phyloP scores from a whole-genome alignment of 2,888 invertebrate genomes.

The Sminthurides aquaticus region DNA sequence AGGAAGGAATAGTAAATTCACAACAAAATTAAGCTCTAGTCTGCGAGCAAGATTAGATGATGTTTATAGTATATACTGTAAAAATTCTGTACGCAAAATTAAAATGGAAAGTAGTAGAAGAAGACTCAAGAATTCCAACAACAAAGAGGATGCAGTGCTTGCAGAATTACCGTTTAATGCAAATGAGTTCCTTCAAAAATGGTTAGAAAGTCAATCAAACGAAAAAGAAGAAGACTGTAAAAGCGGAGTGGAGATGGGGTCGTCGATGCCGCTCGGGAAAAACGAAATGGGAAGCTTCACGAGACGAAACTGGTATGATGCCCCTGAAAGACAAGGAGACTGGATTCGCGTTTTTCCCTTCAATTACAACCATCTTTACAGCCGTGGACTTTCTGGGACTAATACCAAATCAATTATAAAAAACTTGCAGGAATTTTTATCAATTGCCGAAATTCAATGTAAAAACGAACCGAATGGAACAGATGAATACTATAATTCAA shows the following conservation, averaged over 20 bases:
- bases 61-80: neutral
- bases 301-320: slow-evolving; percentile 8
- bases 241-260: neutral
- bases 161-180: neutral
- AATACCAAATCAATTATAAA: slow-evolving; percentile 11
- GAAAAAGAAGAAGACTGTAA: neutral
- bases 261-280: neutral
- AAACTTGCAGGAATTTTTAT: slow-evolving; percentile 21
- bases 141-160: neutral
- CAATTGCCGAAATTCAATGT: slow-evolving; percentile 19
- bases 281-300: neutral
- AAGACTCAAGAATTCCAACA: neutral
- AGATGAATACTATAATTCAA: slow-evolving; percentile 27
- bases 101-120: too few species aligned
- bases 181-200: neutral
- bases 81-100: too few species aligned
- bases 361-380: slow-evolving; percentile 20
- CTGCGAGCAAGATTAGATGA: neutral
- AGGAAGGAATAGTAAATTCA: too few species aligned
- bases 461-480: slow-evolving; percentile 16
- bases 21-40: neutral
- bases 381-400: slow-evolving; percentile 4
- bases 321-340: slow-evolving; percentile 57
- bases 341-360: slow-evolving; percentile 71
- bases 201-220: neutral